A percentile compares a stretch with the other conserved stretches of the same genome.
These are phyloP conservation scores for Tricholaema leucomelas DNA, from an alignment of 2,113 vertebrate genomes.

Conservation along the genomic window DNA sequence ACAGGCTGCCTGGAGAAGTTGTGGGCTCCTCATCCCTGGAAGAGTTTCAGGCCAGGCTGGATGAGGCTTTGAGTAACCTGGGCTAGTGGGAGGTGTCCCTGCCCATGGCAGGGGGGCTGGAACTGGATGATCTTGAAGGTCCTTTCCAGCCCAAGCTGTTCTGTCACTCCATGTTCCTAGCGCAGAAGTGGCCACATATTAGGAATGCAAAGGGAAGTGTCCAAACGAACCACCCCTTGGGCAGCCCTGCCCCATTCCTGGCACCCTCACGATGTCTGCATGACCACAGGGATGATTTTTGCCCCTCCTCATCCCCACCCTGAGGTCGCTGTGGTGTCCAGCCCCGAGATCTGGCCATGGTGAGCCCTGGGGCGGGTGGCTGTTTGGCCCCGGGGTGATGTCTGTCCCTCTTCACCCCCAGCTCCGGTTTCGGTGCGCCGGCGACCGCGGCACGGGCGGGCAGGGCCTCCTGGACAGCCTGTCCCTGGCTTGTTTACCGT, in stretches of 20 bases:
- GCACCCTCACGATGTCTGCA: accelerated
- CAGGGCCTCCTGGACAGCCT: constrained; percentile 56
- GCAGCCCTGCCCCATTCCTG: neutral
- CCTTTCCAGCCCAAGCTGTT: too few species aligned
- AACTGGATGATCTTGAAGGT: too few species aligned
- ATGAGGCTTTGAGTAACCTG: too few species aligned
- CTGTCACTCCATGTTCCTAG: neutral
- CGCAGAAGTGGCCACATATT: accelerated
- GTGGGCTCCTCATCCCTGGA: too few species aligned
- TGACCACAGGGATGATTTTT: accelerated
- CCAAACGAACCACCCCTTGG: accelerated
- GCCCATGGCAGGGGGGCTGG: too few species aligned
- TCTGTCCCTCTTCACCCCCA: neutral
- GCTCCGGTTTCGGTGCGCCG: neutral
- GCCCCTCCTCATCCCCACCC: accelerated
- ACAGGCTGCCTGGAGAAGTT: too few species aligned
- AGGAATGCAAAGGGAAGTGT: neutral
- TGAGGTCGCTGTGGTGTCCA: accelerated
- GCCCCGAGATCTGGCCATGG: neutral
- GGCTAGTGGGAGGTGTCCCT: too few species aligned
- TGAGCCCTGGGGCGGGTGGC: accelerated
- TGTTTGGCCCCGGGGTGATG: accelerated
- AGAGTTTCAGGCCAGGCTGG: too few species aligned
- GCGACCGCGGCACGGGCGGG: neutral
- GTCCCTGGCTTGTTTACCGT: constrained; percentile 77